Base-by-base conservation (phyloP, 2,113 vertebrate species). In the Thermophis baileyi region DNA sequence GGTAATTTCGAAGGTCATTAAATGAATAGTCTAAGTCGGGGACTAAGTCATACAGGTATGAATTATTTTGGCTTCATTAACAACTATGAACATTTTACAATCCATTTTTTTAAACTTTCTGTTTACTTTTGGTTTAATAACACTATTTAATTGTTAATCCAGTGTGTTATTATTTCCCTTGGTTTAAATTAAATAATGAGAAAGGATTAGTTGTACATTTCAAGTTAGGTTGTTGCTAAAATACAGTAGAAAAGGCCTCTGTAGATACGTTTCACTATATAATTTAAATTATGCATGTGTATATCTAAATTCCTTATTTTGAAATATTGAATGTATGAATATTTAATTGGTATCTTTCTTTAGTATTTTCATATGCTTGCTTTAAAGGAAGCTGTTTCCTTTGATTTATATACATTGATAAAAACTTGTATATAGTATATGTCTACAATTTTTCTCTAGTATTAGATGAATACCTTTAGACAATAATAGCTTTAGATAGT, bases 241-340 rank as follows among this genome's bases (percentile, higher is more conserved):
- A 96, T 97, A 96, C 85, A 95, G 96, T 96, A 95, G 97, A 97
- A 97, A 97, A 97, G 96, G 95, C 95, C 96, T 97, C 96, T 97
- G 93, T 97, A 97, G 97, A 97, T 95, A 97, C 95, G 96, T 97
- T 98, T 97, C 96, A 96, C 97, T 97, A 95, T 96, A 96, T 96
- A 97, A 97, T 94, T 97, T 98, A 97, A 97, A 97, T 97, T 97
- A 97, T 98, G 96, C 95, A 97, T 96, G 96, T 96, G 94, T 96
- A 94, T 96, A 97, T 95, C 96, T 94, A 97, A 97, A 97, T 97
- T 97, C 96, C 97, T 97, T 97, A 97, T 97, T 97, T 98, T 97
- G 97, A 97, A 98, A 97, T 97, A 97, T 96, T 97, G 96, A 97
- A 96, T 97, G 94, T 97, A 97, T 98, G 95, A 98, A 97, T 97